Evolutionary conservation across 2,888 invertebrate species (phyloP).

Genomic region (Neocrepidodera transversa): DNA sequence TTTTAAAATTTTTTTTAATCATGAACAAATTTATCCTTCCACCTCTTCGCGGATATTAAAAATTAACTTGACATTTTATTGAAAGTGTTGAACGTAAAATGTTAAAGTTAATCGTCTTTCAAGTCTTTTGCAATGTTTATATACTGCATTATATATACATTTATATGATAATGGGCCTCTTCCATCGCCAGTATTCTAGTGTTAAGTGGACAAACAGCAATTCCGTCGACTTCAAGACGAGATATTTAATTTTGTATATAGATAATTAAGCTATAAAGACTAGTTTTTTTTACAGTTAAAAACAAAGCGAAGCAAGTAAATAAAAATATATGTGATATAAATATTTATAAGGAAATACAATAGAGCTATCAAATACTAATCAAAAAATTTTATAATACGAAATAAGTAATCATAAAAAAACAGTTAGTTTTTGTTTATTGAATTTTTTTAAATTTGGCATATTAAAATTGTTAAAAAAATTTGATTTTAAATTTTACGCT

Average conservation of each 20-base stretch:
- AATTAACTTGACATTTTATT: conserved; percentile 46
- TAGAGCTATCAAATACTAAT: too few species aligned
- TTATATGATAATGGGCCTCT: conserved; percentile 49
- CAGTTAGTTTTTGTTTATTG: too few species aligned
- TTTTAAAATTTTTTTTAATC: too few species aligned
- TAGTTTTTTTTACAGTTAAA: conserved; percentile 21
- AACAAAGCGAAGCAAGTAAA: neutral
- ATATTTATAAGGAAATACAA: too few species aligned
- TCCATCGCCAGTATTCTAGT: conserved; percentile 42
- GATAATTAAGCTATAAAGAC: conserved; percentile 47
- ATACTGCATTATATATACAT: conserved; percentile 48
- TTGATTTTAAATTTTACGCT: too few species aligned
- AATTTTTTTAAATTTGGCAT: too few species aligned
- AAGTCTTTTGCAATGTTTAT: conserved; percentile 45
- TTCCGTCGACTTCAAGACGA: conserved; percentile 40
- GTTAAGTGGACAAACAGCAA: conserved; percentile 49
- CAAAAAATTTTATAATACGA: too few species aligned
- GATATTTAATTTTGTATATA: conserved; percentile 45
- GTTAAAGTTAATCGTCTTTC: conserved; percentile 39
- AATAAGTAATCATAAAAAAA: too few species aligned
- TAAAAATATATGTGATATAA: neutral
- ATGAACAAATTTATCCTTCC: neutral
- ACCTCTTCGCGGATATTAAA: conserved; percentile 20
- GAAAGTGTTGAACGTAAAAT: conserved; percentile 42
- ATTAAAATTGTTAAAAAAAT: too few species aligned